These are phyloP conservation scores for Zeus faber DNA, from an alignment of 2,113 vertebrate genomes.

Conservation along the genomic window DNA sequence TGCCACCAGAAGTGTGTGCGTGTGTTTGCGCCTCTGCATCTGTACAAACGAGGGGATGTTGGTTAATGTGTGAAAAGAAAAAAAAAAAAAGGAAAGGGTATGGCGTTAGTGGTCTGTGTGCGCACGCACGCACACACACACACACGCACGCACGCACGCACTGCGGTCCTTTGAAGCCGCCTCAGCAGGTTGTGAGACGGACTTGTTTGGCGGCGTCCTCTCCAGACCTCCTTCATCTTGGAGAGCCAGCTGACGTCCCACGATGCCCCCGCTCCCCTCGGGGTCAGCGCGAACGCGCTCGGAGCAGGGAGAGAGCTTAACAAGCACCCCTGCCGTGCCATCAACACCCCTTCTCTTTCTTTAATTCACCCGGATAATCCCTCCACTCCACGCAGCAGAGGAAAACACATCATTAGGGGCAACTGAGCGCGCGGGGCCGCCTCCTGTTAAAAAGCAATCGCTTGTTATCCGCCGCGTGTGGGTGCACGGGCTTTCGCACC, in stretches of 20 bases:
- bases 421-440: not conserved
- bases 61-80: conserved; percentile 8
- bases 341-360: conserved; percentile 25
- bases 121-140: not conserved
- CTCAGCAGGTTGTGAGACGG: not conserved
- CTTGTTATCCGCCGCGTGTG: too few relatives aligned
- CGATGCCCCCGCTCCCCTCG: conserved; percentile 25
- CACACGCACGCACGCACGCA: not conserved
- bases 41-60: not conserved
- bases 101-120: too few relatives aligned
- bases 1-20: too few relatives aligned
- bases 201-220: not conserved
- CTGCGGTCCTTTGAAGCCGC: not conserved
- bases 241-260: conserved; percentile 46
- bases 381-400: not conserved
- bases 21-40: not conserved
- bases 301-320: conserved; percentile 25
- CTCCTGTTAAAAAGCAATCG: too few relatives aligned
- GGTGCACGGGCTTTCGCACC: too few relatives aligned
- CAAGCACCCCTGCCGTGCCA: conserved; percentile 33
- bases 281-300: conserved; percentile 28
- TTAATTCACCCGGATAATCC: conserved; percentile 3
- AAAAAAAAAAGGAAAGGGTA: too few relatives aligned
- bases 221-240: conserved; percentile 31
- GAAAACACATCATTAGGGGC: not conserved